Percentiles rank a stretch among this genome's conserved stretches.
phyloP scores from a whole-genome alignment of 2,888 invertebrate species.

The Nowickia ferox region DNA sequence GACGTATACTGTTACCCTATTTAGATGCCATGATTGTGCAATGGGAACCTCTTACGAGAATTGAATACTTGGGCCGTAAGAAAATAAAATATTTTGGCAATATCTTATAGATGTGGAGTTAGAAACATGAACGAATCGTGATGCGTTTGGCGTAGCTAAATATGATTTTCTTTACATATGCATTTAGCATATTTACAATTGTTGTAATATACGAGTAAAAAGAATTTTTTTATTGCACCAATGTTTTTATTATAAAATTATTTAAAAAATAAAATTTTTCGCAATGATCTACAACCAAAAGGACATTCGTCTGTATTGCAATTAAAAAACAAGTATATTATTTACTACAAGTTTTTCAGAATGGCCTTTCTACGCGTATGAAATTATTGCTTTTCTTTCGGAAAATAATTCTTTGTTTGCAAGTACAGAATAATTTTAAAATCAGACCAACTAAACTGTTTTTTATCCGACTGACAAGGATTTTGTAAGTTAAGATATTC shows the following conservation, averaged over 20 bases:
- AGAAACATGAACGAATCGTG: too few species aligned
- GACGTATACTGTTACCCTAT: constrained; percentile 92
- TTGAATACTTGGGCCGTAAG: constrained; percentile 73
- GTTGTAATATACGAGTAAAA: not conserved
- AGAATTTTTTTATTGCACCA: too few species aligned
- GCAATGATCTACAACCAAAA: not conserved
- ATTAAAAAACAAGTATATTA: too few species aligned
- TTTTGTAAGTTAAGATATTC: too few species aligned
- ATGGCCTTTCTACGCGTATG: too few species aligned
- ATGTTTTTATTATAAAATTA: not conserved
- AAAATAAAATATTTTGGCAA: constrained; percentile 91
- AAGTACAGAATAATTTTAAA: too few species aligned
- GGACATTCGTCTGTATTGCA: not conserved
- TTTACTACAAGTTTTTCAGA: too few species aligned
- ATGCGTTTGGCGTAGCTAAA: not conserved
- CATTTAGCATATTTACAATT: not conserved
- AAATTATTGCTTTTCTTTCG: too few species aligned
- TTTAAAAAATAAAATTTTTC: not conserved
- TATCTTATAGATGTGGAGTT: constrained; percentile 84
- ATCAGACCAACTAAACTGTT: too few species aligned
- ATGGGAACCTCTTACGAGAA: constrained; percentile 90
- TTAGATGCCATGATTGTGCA: constrained; percentile 95
- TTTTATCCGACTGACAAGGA: too few species aligned
- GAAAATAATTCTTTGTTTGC: too few species aligned
- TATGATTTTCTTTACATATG: not conserved